Evolutionary conservation across 2,113 vertebrate species (phyloP).

Genomic region (Cyanoderma ruficeps): DNA sequence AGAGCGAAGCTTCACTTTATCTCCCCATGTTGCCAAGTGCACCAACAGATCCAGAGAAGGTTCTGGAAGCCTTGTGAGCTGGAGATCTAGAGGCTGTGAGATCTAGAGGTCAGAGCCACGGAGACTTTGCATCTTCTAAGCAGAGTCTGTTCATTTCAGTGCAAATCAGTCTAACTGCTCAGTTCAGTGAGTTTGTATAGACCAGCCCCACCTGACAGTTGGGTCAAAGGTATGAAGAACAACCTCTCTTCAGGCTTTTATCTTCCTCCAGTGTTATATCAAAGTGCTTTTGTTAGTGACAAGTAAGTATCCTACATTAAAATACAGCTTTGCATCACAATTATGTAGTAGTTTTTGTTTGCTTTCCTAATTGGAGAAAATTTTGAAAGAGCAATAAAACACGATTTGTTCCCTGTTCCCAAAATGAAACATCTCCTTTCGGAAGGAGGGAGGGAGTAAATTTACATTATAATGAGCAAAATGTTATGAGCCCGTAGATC

Average conservation of each 20-base stretch:
- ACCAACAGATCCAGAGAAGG: background rate
- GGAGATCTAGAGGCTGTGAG: background rate
- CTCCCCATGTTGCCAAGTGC: background rate
- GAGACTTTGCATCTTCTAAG: background rate
- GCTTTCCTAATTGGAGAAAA: slow-evolving; percentile 46
- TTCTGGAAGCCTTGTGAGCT: background rate
- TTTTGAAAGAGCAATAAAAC: slow-evolving; percentile 55
- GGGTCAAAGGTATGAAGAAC: background rate
- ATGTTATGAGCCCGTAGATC: slow-evolving; percentile 30
- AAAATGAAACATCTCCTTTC: slow-evolving; percentile 39
- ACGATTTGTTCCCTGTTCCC: slow-evolving; percentile 49
- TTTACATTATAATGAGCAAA: slow-evolving; percentile 54
- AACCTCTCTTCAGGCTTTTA: background rate
- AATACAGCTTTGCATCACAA: background rate
- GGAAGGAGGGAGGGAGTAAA: slow-evolving; percentile 28
- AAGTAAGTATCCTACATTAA: slow-evolving; percentile 6
- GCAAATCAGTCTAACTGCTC: background rate
- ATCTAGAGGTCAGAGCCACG: background rate
- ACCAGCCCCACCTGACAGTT: background rate
- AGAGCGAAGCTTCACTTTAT: background rate
- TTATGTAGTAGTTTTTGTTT: slow-evolving; percentile 54
- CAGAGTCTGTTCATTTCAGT: background rate
- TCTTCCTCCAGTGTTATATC: background rate
- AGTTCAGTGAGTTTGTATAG: background rate
- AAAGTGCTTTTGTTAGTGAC: background rate